These are phyloP conservation scores for Boulengeromyrus knoepffleri DNA, from an alignment of 2,113 vertebrate species.

Conservation along the genomic window DNA sequence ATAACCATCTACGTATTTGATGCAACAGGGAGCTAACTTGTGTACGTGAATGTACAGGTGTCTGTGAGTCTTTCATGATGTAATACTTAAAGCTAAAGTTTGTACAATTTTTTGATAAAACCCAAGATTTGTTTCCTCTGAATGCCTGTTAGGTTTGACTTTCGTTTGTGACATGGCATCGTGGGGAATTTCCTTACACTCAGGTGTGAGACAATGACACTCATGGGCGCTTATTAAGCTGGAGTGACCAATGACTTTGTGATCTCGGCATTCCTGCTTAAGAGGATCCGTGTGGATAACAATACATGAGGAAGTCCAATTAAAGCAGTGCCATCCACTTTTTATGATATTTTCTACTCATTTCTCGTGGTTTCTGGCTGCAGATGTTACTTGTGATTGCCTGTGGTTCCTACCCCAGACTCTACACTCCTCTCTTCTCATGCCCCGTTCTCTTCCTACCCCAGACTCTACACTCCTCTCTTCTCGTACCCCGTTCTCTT, in stretches of 20 bases:
- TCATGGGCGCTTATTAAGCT: neutral
- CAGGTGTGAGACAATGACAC: neutral
- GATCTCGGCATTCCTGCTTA: neutral
- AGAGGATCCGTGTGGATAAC: neutral
- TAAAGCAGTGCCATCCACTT: neutral
- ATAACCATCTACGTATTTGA: neutral
- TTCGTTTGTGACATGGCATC: neutral
- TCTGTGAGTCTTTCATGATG: neutral
- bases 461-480: neutral
- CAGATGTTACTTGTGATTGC: neutral
- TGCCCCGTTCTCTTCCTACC: neutral
- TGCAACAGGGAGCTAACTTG: neutral
- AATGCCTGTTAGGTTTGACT: constrained; percentile 1
- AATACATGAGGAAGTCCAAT: neutral
- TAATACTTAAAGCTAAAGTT: neutral
- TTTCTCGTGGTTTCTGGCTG: neutral
- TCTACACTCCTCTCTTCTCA: neutral
- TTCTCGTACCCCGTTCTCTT: neutral
- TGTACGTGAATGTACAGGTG: neutral
- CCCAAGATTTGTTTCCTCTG: neutral
- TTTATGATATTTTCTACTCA: neutral
- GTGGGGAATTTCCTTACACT: neutral
- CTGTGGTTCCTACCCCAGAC: neutral
- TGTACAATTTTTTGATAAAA: neutral
- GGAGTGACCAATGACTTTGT: neutral